Conservation (phyloP, 2,888 invertebrate species). For the Idaea aversata region DNA sequence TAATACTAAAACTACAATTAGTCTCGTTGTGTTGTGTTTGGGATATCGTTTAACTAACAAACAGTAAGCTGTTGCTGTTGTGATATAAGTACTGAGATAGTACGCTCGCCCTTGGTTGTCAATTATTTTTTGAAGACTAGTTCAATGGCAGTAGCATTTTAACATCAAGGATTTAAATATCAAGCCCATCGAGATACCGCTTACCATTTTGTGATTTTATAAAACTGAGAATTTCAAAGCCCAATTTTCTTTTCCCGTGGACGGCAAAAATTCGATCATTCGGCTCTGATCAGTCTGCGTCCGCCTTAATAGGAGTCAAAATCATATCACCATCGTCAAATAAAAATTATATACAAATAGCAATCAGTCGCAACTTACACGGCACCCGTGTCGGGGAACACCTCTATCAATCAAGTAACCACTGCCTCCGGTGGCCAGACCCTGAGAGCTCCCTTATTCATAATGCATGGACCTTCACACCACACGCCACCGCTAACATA, state of each 20-base stretch:
- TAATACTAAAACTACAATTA: constrained; percentile 38
- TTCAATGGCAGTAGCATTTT: no score
- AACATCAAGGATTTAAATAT: no score
- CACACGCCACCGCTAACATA: constrained; percentile 26
- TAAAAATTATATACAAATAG: not conserved
- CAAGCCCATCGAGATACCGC: no score
- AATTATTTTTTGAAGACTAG: no score
- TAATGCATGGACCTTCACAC: constrained; percentile 55
- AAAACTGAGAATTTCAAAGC: no score
- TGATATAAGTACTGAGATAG: no score
- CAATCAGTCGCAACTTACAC: constrained; percentile 17
- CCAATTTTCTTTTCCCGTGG: no score
- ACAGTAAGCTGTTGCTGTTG: not conserved
- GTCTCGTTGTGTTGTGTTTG: constrained; percentile 21
- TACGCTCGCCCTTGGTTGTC: no score
- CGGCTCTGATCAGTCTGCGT: no score
- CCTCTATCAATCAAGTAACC: constrained; percentile 56
- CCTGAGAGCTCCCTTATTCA: constrained; percentile 44
- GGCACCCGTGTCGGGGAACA: constrained; percentile 23
- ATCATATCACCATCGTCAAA: not conserved
- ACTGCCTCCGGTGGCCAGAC: constrained; percentile 27
- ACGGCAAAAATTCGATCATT: no score
- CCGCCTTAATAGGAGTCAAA: no score
- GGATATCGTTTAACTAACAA: not conserved
- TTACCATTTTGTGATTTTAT: no score